Base-by-base conservation (phyloP, 2,797 vertebrate genomes). In the Poecilia velifera region DNA sequence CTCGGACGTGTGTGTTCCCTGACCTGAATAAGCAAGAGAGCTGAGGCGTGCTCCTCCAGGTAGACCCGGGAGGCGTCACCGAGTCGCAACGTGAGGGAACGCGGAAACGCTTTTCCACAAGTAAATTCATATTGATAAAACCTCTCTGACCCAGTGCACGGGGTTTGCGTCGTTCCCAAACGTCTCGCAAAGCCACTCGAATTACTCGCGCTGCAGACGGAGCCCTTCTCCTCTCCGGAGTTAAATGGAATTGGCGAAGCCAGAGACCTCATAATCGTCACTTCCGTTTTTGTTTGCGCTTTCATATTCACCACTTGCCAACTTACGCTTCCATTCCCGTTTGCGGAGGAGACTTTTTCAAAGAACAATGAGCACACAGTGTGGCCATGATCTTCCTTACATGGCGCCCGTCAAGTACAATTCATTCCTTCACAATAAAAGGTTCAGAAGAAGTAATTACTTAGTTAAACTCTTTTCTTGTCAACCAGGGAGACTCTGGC, bases 21-120 rank as follows among this genome's bases (percentile, higher is more conserved):
- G 90, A 91, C 87, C 90, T 91, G 92, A 93, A 94, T 94, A 90
- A 90, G 82, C 84, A 86, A 92, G 55, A 92, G 87, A 85, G 76
- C 77, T 13, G 80, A 55, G 4, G 51, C 41, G 76, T 72, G 10
- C 73, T 84, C 46, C n/a, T 59, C 80, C 84, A 89, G 86, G 86
- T 86, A 51, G 80, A 84, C 70, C 78, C 57, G 3, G 6, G 59
- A 83, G 41, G 68, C 22, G 18, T 71, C 0, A 12, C 46, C 41
- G 79, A 88, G 84, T 14, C 73, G 51, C 66, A 68, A 77, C 68
- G 25, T 46, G 22, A 25, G 59, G 74, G 68, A 18, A 45, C 41
- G 14, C 25, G 13, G 51, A 72, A 78, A 28, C 9, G 31, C 46
- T 53, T 31, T n/a, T 41, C 72, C 86, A 80, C 28, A 83, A 84